phyloP scores from a whole-genome alignment of 2,113 vertebrate species.

The Aramus guarauna region DNA sequence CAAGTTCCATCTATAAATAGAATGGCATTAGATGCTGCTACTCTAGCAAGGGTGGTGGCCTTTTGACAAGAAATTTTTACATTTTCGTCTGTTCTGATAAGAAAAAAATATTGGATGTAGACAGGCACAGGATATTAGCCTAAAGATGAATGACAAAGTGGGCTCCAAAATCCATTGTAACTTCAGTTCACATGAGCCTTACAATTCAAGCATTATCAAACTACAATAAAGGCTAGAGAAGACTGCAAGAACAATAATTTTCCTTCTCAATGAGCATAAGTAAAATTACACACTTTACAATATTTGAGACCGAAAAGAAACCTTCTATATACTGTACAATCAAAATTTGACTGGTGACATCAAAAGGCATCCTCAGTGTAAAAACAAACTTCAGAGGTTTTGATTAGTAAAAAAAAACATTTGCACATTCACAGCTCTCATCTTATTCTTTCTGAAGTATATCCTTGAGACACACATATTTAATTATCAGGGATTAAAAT shows the following conservation, averaged over 20 bases:
- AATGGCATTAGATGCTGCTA: conserved; percentile 40
- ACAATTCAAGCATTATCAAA: background rate
- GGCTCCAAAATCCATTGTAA: background rate
- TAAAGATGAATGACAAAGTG: background rate
- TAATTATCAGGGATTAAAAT: background rate
- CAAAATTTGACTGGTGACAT: background rate
- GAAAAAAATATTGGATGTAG: background rate
- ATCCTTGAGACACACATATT: background rate
- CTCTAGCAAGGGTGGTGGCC: conserved; percentile 45
- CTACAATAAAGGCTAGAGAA: background rate
- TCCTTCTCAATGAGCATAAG: background rate
- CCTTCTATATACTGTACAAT: background rate
- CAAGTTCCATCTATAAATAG: conserved; percentile 68
- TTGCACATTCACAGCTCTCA: background rate
- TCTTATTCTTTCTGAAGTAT: background rate
- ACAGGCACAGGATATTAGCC: background rate
- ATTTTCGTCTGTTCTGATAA: conserved; percentile 11
- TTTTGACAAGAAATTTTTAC: conserved; percentile 34
- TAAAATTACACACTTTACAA: background rate
- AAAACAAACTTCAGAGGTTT: background rate
- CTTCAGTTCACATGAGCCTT: background rate
- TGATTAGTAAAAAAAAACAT: background rate
- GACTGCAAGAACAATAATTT: background rate
- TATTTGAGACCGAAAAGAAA: background rate
- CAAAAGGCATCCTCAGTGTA: background rate